Evolutionary conservation across 2,888 invertebrate genomes (phyloP), one percentile per base, ranked within the genome.

Genomic region (Ethmia dodecea): DNA sequence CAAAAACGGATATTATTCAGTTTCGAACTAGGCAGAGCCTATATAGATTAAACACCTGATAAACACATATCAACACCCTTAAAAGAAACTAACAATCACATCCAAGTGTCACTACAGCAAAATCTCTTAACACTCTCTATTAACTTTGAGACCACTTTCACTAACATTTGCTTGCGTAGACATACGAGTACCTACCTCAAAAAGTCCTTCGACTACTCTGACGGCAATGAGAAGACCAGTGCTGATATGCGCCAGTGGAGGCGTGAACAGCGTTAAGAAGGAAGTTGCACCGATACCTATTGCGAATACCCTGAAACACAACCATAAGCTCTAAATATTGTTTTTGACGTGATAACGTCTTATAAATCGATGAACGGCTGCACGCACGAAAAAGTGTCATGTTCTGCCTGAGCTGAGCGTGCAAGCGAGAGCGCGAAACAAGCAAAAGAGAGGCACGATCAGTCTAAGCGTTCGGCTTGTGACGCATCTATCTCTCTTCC

Each of bases 111-210:
- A 8, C 18, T 18, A 18, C 18, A 18, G 18, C 18, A 18, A 18
- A 18, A 5, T 5, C 5, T 5, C 8, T 18, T 18, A 18, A n/a
- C n/a, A n/a, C n/a, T 18, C 5, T 18, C 8, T 18, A 18, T 5
- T 5, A 18, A 18, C 18, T 18, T 5, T 18, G 8, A 18, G 5
- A 18, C 18, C 18, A 18, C 18, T 8, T 5, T 18, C 18, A 18
- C 8, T 8, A 18, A 5, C 18, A 18, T 5, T 8, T 5, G 18
- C 8, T 8, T 18, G 8, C n/a, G n/a, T n/a, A n/a, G n/a, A n/a
- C n/a, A n/a, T n/a, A n/a, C n/a, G n/a, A n/a, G n/a, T n/a, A n/a
- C 38, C 60, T 66, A 93, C 94, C 89, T 95, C 95, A 59, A 94
- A 94, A 5, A 95, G 64, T 31, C 95, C 95, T 64, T 94, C 93